phyloP scores from a whole-genome alignment of 2,113 vertebrate genomes.

The Pseudorasbora parva region DNA sequence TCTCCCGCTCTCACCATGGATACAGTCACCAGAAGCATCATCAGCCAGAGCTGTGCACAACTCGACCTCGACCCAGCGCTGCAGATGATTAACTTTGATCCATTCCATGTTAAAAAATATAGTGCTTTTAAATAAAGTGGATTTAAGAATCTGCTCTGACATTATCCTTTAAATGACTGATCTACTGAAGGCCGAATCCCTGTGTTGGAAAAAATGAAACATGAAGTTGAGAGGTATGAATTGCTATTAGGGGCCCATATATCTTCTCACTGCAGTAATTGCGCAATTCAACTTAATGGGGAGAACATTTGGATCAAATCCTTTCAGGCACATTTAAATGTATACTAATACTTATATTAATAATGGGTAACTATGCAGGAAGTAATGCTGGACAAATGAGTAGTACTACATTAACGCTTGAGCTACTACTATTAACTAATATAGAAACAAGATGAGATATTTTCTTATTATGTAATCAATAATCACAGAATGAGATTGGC shows the following conservation, averaged over 20 bases:
- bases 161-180: constrained; percentile 10
- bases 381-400: too few species aligned
- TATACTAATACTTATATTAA: constrained; percentile 1
- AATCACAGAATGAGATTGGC: too few species aligned
- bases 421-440: too few species aligned
- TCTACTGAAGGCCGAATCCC: constrained; percentile 10
- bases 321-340: not conserved
- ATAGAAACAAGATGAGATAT: too few species aligned
- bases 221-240: constrained; percentile 1
- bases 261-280: constrained; percentile 2
- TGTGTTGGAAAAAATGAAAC: constrained; percentile 21
- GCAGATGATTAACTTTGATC: not conserved
- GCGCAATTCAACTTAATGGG: not conserved
- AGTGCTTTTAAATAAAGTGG: not conserved
- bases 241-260: not conserved
- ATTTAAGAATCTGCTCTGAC: not conserved
- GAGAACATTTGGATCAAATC: not conserved
- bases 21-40: constrained; percentile 46
- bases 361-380: too few species aligned
- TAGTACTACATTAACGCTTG: too few species aligned
- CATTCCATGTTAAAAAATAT: not conserved
- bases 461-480: too few species aligned
- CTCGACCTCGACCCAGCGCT: not conserved
- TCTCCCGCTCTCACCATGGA: not conserved
- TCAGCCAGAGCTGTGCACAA: constrained; percentile 16